Percentiles rank a stretch among this genome's conserved stretches.
phyloP scores from a whole-genome alignment of 1,140 invertebrate species.

The Plectus sambesii region DNA sequence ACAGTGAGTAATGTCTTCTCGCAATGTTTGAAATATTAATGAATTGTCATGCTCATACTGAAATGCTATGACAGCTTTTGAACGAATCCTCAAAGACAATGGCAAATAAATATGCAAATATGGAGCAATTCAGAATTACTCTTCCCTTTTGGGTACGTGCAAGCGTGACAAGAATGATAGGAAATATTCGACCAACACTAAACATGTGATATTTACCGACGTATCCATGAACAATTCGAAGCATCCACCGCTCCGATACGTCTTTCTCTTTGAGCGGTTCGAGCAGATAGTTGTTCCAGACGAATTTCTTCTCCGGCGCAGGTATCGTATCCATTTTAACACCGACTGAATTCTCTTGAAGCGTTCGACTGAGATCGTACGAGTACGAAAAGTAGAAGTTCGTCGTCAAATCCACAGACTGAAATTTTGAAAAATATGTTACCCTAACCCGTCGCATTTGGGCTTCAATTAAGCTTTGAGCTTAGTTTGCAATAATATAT shows the following conservation, averaged over 20 bases:
- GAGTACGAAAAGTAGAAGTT: slow-evolving; percentile 46
- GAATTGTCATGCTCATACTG: no score
- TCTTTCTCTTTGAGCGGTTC: slow-evolving; percentile 32
- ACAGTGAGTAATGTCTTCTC: no score
- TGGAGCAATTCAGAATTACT: slow-evolving; percentile 14
- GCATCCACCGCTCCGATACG: slow-evolving; percentile 32
- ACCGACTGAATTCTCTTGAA: slow-evolving; percentile 40
- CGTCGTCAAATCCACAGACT: slow-evolving; percentile 43
- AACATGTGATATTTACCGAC: slow-evolving; percentile 28
- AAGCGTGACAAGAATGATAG: no score
- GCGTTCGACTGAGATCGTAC: slow-evolving; percentile 37
- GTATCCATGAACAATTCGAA: slow-evolving; percentile 42
- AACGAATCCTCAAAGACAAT: no score
- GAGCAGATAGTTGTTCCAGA: slow-evolving; percentile 43
- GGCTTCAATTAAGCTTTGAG: no score
- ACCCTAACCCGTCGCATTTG: neutral
- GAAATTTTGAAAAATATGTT: slow-evolving; percentile 15
- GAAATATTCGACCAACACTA: no score
- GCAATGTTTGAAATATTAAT: no score
- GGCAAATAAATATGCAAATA: slow-evolving; percentile 4
- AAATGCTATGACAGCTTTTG: no score
- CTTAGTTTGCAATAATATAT: no score
- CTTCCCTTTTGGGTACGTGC: no score
- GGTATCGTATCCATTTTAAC: slow-evolving; percentile 15
- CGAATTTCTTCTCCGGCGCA: slow-evolving; percentile 35